Percentiles rank a stretch among this genome's conserved stretches.
These are phyloP conservation scores for Plectrocnemia conspersa DNA, from an alignment of 1,140 invertebrate genomes.

Conservation along the genomic window DNA sequence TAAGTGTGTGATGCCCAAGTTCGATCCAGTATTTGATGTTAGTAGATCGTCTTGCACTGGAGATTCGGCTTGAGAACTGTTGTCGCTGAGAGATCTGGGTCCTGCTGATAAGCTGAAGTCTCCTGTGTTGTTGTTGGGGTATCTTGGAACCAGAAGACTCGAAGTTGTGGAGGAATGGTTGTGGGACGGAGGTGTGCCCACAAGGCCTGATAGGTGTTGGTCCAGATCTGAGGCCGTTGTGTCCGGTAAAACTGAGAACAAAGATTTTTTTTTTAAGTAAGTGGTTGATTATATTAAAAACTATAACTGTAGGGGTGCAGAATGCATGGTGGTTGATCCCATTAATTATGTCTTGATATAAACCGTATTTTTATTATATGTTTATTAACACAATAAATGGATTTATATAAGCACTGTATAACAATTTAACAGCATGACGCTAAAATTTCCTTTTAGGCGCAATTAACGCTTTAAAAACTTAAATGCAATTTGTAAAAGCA, in stretches of 20 bases:
- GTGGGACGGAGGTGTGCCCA: constrained; percentile 55
- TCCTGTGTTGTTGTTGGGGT: constrained; percentile 51
- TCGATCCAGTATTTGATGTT: constrained; percentile 53
- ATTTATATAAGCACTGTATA: too few relatives aligned
- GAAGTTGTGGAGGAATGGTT: constrained; percentile 44
- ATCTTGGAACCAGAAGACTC: constrained; percentile 54
- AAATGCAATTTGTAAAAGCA: too few relatives aligned
- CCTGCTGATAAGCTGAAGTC: constrained; percentile 50
- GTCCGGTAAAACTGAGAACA: constrained; percentile 63
- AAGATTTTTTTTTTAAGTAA: too few relatives aligned
- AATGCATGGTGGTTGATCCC: too few relatives aligned
- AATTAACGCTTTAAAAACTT: too few relatives aligned
- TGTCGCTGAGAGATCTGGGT: constrained; percentile 69
- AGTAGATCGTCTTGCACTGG: constrained; percentile 73
- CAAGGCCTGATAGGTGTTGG: constrained; percentile 68
- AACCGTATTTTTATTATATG: too few relatives aligned
- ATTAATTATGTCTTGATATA: too few relatives aligned
- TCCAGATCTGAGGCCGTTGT: constrained; percentile 70
- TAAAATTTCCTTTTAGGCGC: too few relatives aligned
- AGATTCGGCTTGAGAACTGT: constrained; percentile 76
- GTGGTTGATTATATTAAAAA: too few relatives aligned
- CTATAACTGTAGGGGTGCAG: too few relatives aligned
- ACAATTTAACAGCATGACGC: too few relatives aligned
- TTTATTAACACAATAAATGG: too few relatives aligned
- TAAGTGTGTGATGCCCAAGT: constrained; percentile 57